These are phyloP conservation scores for Cetonia aurata DNA, from an alignment of 2,888 invertebrate species.

Conservation along the genomic window DNA sequence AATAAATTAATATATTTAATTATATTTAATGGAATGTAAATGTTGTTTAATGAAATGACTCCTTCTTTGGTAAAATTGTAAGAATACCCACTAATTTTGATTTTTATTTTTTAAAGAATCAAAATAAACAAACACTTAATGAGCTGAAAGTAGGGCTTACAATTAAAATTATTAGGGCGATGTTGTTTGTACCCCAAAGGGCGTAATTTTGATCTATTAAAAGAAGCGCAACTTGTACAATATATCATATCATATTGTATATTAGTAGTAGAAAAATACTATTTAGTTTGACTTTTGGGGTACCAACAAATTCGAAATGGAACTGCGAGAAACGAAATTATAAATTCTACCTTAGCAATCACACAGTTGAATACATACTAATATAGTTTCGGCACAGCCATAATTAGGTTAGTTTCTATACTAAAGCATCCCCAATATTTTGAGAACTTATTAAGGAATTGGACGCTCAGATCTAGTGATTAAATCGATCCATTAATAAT, in stretches of 20 bases:
- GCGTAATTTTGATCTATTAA: slow-evolving; percentile 27
- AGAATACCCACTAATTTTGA: background rate
- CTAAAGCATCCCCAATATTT: slow-evolving; percentile 52
- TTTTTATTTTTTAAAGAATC: slow-evolving; percentile 1
- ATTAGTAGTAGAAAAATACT: slow-evolving; percentile 37
- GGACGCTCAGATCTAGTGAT: slow-evolving; percentile 47
- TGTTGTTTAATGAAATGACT: slow-evolving; percentile 32
- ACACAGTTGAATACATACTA: slow-evolving; percentile 49
- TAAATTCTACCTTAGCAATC: slow-evolving; percentile 45
- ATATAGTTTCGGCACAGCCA: slow-evolving; percentile 56
- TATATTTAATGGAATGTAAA: slow-evolving; percentile 34
- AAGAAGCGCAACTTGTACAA: slow-evolving; percentile 26
- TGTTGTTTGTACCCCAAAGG: slow-evolving; percentile 30
- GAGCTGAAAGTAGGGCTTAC: background rate
- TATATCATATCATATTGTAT: slow-evolving; percentile 26
- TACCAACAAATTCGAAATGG: slow-evolving; percentile 18
- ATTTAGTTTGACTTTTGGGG: slow-evolving; percentile 26
- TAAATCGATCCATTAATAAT: slow-evolving; percentile 46
- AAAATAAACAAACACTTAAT: background rate
- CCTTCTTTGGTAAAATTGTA: slow-evolving; percentile 36
- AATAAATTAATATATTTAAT: slow-evolving; percentile 22
- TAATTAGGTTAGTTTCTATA: slow-evolving; percentile 55
- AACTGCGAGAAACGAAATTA: slow-evolving; percentile 39
- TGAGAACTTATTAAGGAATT: slow-evolving; percentile 45
- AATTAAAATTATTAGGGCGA: slow-evolving; percentile 13